Evolutionary conservation across 2,888 invertebrate species (phyloP), one percentile per base, ranked within the genome.

Genomic region (Rotaria magnacalcarata): DNA sequence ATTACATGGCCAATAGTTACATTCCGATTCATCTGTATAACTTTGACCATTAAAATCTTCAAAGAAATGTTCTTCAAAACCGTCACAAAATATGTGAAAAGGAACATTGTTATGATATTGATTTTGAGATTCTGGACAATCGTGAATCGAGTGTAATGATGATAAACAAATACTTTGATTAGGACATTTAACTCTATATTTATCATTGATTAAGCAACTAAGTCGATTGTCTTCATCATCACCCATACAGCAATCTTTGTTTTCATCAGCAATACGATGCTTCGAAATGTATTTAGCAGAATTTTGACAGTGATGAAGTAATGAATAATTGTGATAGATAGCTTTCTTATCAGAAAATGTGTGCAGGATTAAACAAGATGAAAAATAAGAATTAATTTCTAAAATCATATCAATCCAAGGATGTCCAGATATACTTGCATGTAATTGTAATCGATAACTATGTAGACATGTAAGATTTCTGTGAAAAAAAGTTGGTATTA

Each of bases 331-430:
- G 7, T 19, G 16, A 34, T 34, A 67, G 5, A 21, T 54, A 5
- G 21, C 21, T 54, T 54, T 21, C 4, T 34, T 34, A 27, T 67
- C 19, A 19, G 19, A 6, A 19, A 19, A 67, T 41, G 16, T 19
- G 4, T 67, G 34, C 5, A 1, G 0, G 34, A 27, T 67, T 67
- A 34, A 67, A 41, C 67, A 67, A 16, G 67, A 67, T 41, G 67
- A 67, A 67, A 67, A 67, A 67, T 67, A 4, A 16, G 19, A 27
- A 67, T 67, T 41, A 16, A 67, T 34, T 67, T 67, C 67, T 27
- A 67, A 34, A 7, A 67, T 67, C 19, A 67, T 19, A 67, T 67
- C 67, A 67, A 67, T 67, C 67, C 67, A 67, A 34, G 67, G 67
- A 67, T 67, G 16, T 19, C 67, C 67, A 19, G 34, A 67, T 6